Evolutionary conservation across 2,888 invertebrate species (phyloP), one percentile per base, ranked within the genome.

Genomic region (Clunio marinus): DNA sequence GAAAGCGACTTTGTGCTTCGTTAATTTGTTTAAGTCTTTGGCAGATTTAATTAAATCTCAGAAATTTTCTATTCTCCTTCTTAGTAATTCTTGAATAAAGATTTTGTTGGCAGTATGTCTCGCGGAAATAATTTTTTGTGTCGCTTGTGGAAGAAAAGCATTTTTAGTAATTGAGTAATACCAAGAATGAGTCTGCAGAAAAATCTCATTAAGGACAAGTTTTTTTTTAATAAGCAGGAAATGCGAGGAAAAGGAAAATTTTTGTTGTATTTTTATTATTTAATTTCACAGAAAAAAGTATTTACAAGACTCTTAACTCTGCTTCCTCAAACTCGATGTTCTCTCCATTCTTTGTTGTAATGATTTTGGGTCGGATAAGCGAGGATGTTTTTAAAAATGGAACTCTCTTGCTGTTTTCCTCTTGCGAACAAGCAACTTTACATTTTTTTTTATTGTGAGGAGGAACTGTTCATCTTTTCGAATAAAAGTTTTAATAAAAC

Each of bases 101-200:
- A n/a, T 32, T 32, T 5, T 10, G 32, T 32, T 32, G 32, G 32
- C 32, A 32, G 10, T 32, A 32, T 10, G 10, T 8, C 32, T 45
- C 15, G 45, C 15, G 7, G 45, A 45, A 45, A 45, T 15, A 13
- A 7, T 45, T 45, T 15, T 45, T 45, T 17, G 3, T 45, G 7
- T 45, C 13, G 7, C 7, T 45, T 17, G 15, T 45, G 27, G 32
- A n/a, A n/a, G n/a, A n/a, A 51, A 22, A 17, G 22, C 17, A 20
- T 51, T 57, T 57, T 22, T 45, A 57, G 57, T 57, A 57, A 57
- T 57, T 57, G 22, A 57, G 57, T 27, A 57, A 57, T 57, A 13
- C 15, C 8, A 7, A 20, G n/a, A 57, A 57, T 57, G 57, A 27
- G 57, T 57, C 22, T 27, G 27, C 57, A 57, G 4, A 57, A 25